A percentile compares a stretch with the other conserved stretches of the same genome.
phyloP scores from a whole-genome alignment of 2,888 invertebrate species.

The Stomorhina lunata region DNA sequence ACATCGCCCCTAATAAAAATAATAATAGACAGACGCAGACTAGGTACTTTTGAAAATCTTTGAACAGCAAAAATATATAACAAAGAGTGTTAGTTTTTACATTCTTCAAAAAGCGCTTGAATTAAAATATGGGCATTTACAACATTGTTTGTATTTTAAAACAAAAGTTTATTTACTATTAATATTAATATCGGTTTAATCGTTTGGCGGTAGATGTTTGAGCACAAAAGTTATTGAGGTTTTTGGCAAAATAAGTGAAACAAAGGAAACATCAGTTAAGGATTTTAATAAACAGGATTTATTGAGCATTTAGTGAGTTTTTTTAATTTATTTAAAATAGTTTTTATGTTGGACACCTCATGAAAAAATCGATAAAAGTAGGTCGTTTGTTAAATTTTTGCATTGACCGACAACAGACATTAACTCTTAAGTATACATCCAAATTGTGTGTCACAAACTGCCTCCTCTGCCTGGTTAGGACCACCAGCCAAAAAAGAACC shows the following conservation, averaged over 20 bases:
- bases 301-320: conserved; percentile 12
- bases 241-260: background rate
- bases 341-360: background rate
- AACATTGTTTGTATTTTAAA: too few species aligned
- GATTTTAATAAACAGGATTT: background rate
- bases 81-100: background rate
- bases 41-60: too few species aligned
- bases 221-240: conserved; percentile 1
- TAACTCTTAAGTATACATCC: too few species aligned
- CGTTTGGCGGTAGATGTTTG: conserved; percentile 55
- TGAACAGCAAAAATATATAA: too few species aligned
- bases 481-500: too few species aligned
- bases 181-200: background rate
- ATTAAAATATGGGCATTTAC: too few species aligned
- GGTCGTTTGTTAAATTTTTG: background rate
- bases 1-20: too few species aligned
- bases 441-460: background rate
- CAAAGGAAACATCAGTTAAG: background rate
- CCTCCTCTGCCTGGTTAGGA: too few species aligned
- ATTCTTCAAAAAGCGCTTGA: background rate
- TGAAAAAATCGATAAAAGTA: conserved; percentile 47
- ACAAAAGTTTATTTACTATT: background rate
- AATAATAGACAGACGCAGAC: too few species aligned
- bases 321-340: background rate
- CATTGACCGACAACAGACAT: background rate